These are phyloP conservation scores for Enteromius unitaeniatus DNA, from an alignment of 2,797 vertebrate species.

Conservation along the genomic window DNA sequence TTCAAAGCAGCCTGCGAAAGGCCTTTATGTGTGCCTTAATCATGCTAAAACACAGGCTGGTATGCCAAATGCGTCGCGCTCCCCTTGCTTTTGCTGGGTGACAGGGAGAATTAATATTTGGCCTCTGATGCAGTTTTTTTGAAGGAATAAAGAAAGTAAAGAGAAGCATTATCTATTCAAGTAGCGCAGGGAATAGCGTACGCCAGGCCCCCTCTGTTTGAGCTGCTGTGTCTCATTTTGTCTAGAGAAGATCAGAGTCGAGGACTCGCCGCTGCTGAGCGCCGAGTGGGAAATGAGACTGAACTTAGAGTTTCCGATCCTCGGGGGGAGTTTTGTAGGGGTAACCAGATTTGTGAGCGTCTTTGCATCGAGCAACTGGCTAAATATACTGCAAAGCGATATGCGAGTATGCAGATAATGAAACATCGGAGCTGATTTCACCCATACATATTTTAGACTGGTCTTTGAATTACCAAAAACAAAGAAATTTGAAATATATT, in stretches of 20 bases:
- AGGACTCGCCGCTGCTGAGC: conserved; percentile 73
- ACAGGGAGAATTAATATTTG: conserved; percentile 84
- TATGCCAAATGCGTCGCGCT: conserved; percentile 78
- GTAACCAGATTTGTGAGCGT: conserved; percentile 72
- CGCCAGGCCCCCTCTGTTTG: conserved; percentile 70
- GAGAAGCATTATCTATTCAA: conserved; percentile 85
- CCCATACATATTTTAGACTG: background rate
- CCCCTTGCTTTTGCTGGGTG: conserved; percentile 66
- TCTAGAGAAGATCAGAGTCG: conserved; percentile 80
- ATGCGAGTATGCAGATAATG: conserved; percentile 30
- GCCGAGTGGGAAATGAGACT: conserved; percentile 75
- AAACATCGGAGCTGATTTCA: conserved; percentile 45
- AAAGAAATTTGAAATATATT: background rate
- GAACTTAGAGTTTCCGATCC: conserved; percentile 71
- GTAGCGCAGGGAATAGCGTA: conserved; percentile 79
- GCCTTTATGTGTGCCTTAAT: conserved; percentile 85
- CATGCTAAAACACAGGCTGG: conserved; percentile 81
- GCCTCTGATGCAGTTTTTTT: conserved; percentile 84
- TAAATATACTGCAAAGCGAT: conserved; percentile 70
- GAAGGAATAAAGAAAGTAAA: conserved; percentile 84
- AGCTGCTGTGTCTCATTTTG: conserved; percentile 85
- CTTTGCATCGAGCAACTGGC: conserved; percentile 77
- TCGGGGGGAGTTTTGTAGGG: conserved; percentile 81
- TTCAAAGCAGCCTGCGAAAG: conserved; percentile 79
- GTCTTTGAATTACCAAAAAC: background rate